Base-by-base conservation (phyloP, 1,140 invertebrate genomes). In the Venturia canescens region DNA sequence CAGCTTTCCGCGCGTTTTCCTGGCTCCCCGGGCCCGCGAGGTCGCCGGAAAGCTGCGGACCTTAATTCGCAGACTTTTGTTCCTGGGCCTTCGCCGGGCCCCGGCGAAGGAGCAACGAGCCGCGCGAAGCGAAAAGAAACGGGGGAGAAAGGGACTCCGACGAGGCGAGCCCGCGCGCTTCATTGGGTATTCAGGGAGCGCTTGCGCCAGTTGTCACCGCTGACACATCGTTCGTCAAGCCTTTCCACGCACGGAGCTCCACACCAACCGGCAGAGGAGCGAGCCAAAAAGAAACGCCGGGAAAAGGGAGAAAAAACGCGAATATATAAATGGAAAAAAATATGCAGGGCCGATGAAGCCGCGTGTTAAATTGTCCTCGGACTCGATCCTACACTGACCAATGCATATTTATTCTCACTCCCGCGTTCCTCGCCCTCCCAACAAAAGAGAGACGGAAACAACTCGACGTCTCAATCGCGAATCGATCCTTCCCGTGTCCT, bases 211-310 rank as follows among this genome's bases (percentile, higher is more conserved):
- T 92, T 92, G 91, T 92, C 91, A 92, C 87, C 83, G 89, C 89
- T 91, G 91, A 92, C 90, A 92, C 90, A 88, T 92, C 90, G 90
- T 92, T 90, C 88, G 90, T 92, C 91, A 92, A 91, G 85, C 87
- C 31, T 80, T 69, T 29, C 88, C 89, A 84, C 87, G 86, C 86
- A 89, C 88, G 88, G 89, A 89, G 87, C 88, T 85, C 44, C n/a
- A n/a, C n/a, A n/a, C n/a, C n/a, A 31, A 67, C 78, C 34, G 57
- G 26, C n/a, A 57, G 21, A 86, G 78, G 82, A 78, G 85, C 57
- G 84, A 80, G 84, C 23, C 21, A 29, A 21, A 38, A n/a, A 18
- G 16, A 63, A 23, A 69, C n/a, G 66, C 18, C 11, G 38, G 70
- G 26, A 26, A 57, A 27, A 31, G 26, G 31, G 67, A 34, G 27